These are phyloP conservation scores for Lycaon pictus DNA, from an alignment of 2,113 vertebrate species.

Conservation along the genomic window DNA sequence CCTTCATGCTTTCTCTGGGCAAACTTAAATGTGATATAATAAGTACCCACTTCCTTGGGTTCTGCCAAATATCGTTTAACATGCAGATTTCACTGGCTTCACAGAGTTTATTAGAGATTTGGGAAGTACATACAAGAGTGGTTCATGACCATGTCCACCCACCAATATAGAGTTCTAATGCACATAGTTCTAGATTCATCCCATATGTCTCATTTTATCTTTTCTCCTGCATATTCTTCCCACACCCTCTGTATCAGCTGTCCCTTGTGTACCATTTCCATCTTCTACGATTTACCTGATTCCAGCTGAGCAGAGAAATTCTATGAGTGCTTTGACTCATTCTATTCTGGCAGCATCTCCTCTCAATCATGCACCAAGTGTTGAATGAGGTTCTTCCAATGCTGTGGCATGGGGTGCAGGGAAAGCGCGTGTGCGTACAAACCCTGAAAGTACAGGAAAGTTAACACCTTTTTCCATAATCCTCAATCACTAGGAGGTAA, in stretches of 20 bases:
- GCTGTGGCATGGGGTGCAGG: no score
- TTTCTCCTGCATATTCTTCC: background rate
- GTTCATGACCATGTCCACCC: background rate
- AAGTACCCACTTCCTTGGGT: background rate
- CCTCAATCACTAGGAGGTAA: background rate
- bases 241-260: rapidly evolving
- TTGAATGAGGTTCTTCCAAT: background rate
- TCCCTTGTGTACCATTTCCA: background rate
- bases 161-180: background rate
- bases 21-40: background rate
- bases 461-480: background rate
- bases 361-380: background rate
- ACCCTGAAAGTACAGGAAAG: background rate
- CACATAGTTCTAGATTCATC: background rate
- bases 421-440: no score
- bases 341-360: background rate
- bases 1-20: background rate
- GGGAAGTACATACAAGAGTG: background rate
- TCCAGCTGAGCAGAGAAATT: background rate
- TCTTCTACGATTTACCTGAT: background rate
- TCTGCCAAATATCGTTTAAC: background rate
- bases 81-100: background rate
- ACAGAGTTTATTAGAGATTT: background rate
- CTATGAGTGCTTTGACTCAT: background rate
- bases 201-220: background rate